These are phyloP conservation scores for Platycheirus rosarum DNA, from an alignment of 2,888 invertebrate species.

Conservation along the genomic window DNA sequence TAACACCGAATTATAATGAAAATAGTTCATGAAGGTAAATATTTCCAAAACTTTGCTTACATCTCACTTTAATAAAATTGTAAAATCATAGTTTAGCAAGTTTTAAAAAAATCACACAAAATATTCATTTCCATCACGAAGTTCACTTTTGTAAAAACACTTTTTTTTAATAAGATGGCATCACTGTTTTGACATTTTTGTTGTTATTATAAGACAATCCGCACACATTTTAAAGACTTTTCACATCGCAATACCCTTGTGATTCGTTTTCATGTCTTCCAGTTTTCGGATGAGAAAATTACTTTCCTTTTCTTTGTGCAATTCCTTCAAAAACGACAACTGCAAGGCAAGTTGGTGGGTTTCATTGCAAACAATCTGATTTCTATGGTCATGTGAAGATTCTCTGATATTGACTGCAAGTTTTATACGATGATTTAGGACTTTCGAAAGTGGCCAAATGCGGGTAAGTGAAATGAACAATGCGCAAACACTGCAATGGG, in stretches of 20 bases:
- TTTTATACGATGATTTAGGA: conserved; percentile 12
- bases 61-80: too few species aligned
- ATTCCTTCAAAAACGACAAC: neutral
- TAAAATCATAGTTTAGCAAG: too few species aligned
- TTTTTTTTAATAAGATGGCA: neutral
- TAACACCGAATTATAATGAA: too few species aligned
- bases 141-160: too few species aligned
- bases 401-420: neutral
- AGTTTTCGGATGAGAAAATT: neutral
- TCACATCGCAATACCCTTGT: neutral
- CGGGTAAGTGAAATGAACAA: conserved; percentile 16
- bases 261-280: neutral
- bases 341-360: neutral
- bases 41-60: too few species aligned
- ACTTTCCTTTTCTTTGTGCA: neutral
- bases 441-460: conserved; percentile 11
- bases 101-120: too few species aligned
- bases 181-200: neutral
- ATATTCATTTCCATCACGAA: too few species aligned
- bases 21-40: too few species aligned
- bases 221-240: neutral
- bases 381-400: conserved; percentile 4
- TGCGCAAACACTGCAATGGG: conserved; percentile 17
- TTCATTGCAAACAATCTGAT: conserved; percentile 4
- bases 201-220: neutral